A percentile compares a stretch with the other conserved stretches of the same genome.
Conservation (phyloP, 2,113 vertebrate genomes). For the Microtus ochrogaster region DNA sequence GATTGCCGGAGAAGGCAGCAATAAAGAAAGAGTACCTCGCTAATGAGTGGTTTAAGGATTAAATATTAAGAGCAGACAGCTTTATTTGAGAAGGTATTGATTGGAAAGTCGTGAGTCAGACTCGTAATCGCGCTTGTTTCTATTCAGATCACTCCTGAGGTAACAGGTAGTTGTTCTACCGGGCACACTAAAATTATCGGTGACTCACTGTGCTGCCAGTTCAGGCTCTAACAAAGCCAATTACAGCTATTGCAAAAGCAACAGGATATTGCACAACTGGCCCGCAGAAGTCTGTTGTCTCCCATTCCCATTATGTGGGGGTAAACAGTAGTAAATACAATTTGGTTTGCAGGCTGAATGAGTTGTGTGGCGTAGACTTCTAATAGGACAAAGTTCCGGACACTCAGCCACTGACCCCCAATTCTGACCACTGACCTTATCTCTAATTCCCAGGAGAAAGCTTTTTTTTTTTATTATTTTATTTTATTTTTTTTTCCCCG, state of each 20-base stretch:
- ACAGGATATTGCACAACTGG: constrained; percentile 52
- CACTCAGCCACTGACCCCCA: neutral
- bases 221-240: constrained; percentile 60
- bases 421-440: neutral
- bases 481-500: neutral
- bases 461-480: neutral
- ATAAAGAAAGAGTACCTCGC: constrained; percentile 38
- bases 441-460: constrained; percentile 40
- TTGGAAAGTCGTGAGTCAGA: constrained; percentile 62
- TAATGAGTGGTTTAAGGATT: constrained; percentile 47
- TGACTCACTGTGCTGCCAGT: constrained; percentile 58
- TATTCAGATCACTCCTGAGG: constrained; percentile 54
- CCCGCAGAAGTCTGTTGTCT: constrained; percentile 33
- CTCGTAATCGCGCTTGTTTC: constrained; percentile 20
- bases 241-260: constrained; percentile 38
- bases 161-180: constrained; percentile 67
- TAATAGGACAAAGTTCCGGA: neutral
- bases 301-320: neutral
- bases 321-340: constrained; percentile 42
- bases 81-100: constrained; percentile 57
- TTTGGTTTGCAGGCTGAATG: constrained; percentile 38
- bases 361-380: constrained; percentile 14
- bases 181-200: constrained; percentile 47
- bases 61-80: constrained; percentile 54
- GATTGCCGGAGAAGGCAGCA: constrained; percentile 7